Percentiles rank a stretch among this genome's conserved stretches.
Evolutionary conservation across 2,113 vertebrate species (phyloP).

Genomic region (Hoplias malabaricus): DNA sequence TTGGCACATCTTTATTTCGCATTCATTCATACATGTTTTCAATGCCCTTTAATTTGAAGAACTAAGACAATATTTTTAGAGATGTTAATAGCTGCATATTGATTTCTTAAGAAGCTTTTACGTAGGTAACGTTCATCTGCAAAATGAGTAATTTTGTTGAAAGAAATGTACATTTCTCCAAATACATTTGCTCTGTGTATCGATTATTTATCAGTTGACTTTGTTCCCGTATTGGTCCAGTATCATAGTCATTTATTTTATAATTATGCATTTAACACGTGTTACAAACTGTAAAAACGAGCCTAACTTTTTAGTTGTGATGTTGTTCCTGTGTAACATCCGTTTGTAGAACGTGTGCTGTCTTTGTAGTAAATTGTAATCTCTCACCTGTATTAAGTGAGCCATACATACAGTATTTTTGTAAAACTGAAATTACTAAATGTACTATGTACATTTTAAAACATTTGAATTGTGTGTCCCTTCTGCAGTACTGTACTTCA

Average conservation of each 20-base stretch:
- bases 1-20: not conserved
- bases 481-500: conserved; percentile 43
- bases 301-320: conserved; percentile 19
- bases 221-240: conserved; percentile 58
- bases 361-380: conserved; percentile 54
- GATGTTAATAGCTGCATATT: conserved; percentile 53
- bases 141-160: conserved; percentile 32
- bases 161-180: conserved; percentile 29
- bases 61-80: conserved; percentile 25
- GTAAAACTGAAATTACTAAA: conserved; percentile 62
- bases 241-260: conserved; percentile 58
- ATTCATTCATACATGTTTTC: not conserved
- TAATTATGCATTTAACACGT: conserved; percentile 46
- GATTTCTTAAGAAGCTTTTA: conserved; percentile 55
- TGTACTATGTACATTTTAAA: conserved; percentile 69
- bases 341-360: conserved; percentile 29
- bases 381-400: conserved; percentile 69
- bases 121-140: conserved; percentile 22
- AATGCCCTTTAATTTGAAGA: conserved; percentile 38
- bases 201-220: not conserved
- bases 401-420: conserved; percentile 76
- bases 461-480: conserved; percentile 39
- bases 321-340: conserved; percentile 40
- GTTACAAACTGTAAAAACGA: conserved; percentile 39
- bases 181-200: conserved; percentile 49